Percentiles rank a stretch among this genome's conserved stretches.
phyloP scores from a whole-genome alignment of 1,140 invertebrate species.

The Macrostomum lignano region DNA sequence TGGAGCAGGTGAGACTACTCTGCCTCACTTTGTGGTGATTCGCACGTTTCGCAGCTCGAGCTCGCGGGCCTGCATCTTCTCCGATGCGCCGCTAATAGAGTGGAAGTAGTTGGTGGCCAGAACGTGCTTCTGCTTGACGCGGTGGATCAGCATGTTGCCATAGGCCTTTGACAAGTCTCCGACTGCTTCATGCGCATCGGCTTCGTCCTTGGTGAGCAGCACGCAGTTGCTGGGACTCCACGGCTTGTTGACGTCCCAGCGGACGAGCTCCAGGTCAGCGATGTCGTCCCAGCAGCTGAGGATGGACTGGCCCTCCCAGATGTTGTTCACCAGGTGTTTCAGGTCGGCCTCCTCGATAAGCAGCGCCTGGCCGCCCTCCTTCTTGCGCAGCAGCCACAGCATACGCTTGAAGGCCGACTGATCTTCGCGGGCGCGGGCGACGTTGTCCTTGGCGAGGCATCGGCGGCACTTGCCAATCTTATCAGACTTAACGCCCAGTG shows the following conservation, averaged over 20 bases:
- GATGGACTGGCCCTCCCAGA: conserved; percentile 30
- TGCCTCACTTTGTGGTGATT: too few species aligned
- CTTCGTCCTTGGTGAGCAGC: conserved; percentile 30
- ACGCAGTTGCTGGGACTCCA: conserved; percentile 34
- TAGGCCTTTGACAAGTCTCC: background rate
- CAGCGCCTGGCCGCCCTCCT: conserved; percentile 15
- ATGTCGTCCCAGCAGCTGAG: conserved; percentile 29
- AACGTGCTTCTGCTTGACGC: conserved; percentile 2
- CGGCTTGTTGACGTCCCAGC: conserved; percentile 27
- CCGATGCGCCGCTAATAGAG: too few species aligned
- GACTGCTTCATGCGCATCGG: conserved; percentile 15
- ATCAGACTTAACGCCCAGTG: conserved; percentile 17
- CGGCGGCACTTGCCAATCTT: conserved; percentile 19
- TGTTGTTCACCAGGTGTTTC: conserved; percentile 29
- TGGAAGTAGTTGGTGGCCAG: conserved; percentile 1
- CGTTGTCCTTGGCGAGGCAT: conserved; percentile 24
- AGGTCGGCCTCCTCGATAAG: conserved; percentile 28
- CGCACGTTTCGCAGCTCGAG: too few species aligned
- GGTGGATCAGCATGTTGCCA: background rate
- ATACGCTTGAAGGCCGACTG: conserved; percentile 23
- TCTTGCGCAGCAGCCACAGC: conserved; percentile 19
- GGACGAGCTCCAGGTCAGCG: conserved; percentile 25
- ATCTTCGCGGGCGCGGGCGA: conserved; percentile 21
- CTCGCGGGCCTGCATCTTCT: too few species aligned
- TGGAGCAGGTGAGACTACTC: too few species aligned